Evolutionary conservation across 2,888 invertebrate genomes (phyloP), one percentile per base, ranked within the genome.

Genomic region (Leucoma salicis): DNA sequence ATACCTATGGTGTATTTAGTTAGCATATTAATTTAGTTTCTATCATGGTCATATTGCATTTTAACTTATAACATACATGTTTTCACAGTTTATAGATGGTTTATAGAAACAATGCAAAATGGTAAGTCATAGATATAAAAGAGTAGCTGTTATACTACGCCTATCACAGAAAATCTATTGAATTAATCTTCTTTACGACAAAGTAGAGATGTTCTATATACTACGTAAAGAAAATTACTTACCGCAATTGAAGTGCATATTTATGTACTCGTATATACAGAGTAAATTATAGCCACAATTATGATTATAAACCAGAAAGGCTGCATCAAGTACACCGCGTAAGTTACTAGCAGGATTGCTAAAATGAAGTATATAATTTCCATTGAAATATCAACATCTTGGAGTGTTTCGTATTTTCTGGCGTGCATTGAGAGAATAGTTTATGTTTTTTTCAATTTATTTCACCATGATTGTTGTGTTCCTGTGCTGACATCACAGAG

Each of bases 361-460:
- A 79, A 43, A 5, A 86, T 15, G 46, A 84, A 82, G 49, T 82
- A 82, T 39, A 85, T 54, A 55, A 86, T 81, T 84, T 86, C 85
- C 85, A 85, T 85, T 75, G 72, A 80, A 51, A 63, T 64, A 40
- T 43, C 7, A 48, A 35, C 79, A 80, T 78, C 44, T 66, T 76
- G 57, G 5, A 31, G 32, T 35, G 5, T 52, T 48, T 47, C 14
- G 32, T 35, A 5, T 51, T 48, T 47, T 21, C 35, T 27, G 11
- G 11, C n/a, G n/a, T n/a, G 1, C 6, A 18, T 18, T 11, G 16
- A 16, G 13, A n/a, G 1, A 8, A 29, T 29, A 6, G 6, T 13
- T 36, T 36, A 15, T 21, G 8, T 24, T 11, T 10, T 14, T 14
- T n/a, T 3, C 10, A 14, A n/a, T 24, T 7, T 24, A 24, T 13